Conservation (phyloP, 2,888 invertebrate genomes). For the Chloroclysta siterata region DNA sequence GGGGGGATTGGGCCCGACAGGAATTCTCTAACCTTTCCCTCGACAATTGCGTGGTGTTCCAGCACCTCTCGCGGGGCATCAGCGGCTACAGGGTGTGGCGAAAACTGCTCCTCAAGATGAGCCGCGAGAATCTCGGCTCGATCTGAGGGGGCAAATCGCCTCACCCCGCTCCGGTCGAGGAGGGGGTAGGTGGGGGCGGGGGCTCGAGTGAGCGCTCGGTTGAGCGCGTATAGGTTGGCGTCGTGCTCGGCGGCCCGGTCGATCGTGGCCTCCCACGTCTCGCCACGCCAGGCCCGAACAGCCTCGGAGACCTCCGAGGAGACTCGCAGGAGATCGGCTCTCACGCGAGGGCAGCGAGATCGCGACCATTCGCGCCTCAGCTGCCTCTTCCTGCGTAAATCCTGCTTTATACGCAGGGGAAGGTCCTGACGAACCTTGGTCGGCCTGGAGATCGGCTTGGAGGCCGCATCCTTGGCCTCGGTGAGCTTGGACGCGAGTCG, state of each 20-base stretch:
- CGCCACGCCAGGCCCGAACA: not conserved
- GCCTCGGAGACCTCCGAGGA: not conserved
- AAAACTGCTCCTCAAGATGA: not conserved
- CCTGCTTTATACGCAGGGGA: not conserved
- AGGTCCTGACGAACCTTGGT: not conserved
- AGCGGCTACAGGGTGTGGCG: not conserved
- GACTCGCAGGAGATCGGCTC: not conserved
- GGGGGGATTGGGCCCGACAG: not conserved
- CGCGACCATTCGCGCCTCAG: not conserved
- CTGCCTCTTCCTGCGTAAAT: not conserved
- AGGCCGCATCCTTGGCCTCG: not conserved
- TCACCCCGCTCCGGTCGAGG: not conserved
- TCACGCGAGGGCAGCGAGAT: not conserved
- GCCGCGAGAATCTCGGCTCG: constrained; percentile 1
- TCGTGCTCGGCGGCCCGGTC: not conserved
- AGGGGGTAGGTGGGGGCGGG: not conserved
- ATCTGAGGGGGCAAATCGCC: not conserved
- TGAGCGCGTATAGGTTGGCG: not conserved
- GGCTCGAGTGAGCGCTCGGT: not conserved
- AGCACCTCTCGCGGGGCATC: not conserved
- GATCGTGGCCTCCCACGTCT: not conserved
- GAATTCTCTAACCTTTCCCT: not conserved
- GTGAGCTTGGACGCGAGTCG: not conserved
- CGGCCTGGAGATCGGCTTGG: not conserved
- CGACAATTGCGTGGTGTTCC: not conserved